Base-by-base conservation (phyloP, 1,140 invertebrate species). In the Muscidifurax raptorellus region DNA sequence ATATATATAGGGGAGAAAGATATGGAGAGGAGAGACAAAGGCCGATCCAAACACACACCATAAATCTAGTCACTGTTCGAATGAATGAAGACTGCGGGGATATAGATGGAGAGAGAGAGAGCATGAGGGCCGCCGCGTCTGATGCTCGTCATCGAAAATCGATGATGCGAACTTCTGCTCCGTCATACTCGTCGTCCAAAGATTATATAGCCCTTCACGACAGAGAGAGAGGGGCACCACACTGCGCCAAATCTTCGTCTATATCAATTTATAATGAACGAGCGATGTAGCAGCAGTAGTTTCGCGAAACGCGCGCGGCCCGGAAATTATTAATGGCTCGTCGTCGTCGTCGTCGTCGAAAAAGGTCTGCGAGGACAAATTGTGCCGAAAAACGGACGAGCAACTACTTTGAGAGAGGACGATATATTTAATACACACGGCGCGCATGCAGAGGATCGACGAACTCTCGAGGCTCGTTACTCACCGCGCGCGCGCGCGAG, bases 381-480 rank as follows among this genome's bases (percentile, higher is more conserved):
- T 22, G 18, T 0, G 22, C 64, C 10, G 32, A 67, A 67, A 66
- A 80, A 80, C 66, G 18, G n/a, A 10, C 22, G 66, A 13, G 27
- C 25, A 5, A n/a, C 2, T 59, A 59, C 80, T 81, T 76, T 28
- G 25, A 30, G 67, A 72, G 44, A 76, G 22, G 52, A 7, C 18
- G 6, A 59, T 59, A 4, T 67, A 69, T 77, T 77, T 40, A 83
- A 83, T 77, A n/a, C 10, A 28, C 15, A 32, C 10, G 9, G 28
- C 13, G 47, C 47, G 36, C 67, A 40, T 59, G 28, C 18, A 5
- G 9, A 74, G 32, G n/a, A 69, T 78, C 27, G 13, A 25, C 28
- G 3, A 83, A 78, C 74, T 67, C 36, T 64, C 64, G 59, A 71
- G 81, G 40, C 82, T 83, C 82, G 75, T 83, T 79, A 79, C 44